Percentiles rank a stretch among this genome's conserved stretches.
Conservation (phyloP, 2,797 vertebrate genomes). For the Bovichtus diacanthus region DNA sequence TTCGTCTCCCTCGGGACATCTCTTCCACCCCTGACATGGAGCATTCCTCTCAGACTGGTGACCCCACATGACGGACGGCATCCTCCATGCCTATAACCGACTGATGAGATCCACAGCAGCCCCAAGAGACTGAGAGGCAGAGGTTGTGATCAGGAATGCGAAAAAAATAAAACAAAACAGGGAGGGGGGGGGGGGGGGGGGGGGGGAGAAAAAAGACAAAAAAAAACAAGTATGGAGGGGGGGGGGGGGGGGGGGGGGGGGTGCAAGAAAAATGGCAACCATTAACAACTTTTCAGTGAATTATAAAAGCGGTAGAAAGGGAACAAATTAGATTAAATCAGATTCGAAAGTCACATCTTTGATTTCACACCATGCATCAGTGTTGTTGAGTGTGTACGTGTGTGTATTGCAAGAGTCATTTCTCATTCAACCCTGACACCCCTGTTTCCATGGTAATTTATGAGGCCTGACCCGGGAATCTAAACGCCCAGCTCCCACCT, state of each 20-base stretch:
- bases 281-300: background rate
- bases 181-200: too few relatives aligned
- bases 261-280: background rate
- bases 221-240: too few relatives aligned
- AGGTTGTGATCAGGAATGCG: slow-evolving; percentile 60
- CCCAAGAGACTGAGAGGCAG: slow-evolving; percentile 23
- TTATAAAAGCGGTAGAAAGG: background rate
- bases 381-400: slow-evolving; percentile 8
- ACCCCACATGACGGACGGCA: slow-evolving; percentile 75
- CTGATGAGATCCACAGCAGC: slow-evolving; percentile 38
- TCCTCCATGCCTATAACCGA: slow-evolving; percentile 75
- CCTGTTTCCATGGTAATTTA: slow-evolving; percentile 70
- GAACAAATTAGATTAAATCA: background rate
- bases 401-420: slow-evolving; percentile 4
- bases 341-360: background rate
- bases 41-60: slow-evolving; percentile 74
- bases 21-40: slow-evolving; percentile 61
- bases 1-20: slow-evolving; percentile 57
- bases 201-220: too few relatives aligned
- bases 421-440: slow-evolving; percentile 50
- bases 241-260: too few relatives aligned
- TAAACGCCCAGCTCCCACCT: slow-evolving; percentile 34
- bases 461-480: slow-evolving; percentile 57
- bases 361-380: background rate
- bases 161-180: background rate